A percentile compares a stretch with the other conserved stretches of the same genome.
phyloP scores from a whole-genome alignment of 1,140 invertebrate genomes.

The Lethrus apterus region DNA sequence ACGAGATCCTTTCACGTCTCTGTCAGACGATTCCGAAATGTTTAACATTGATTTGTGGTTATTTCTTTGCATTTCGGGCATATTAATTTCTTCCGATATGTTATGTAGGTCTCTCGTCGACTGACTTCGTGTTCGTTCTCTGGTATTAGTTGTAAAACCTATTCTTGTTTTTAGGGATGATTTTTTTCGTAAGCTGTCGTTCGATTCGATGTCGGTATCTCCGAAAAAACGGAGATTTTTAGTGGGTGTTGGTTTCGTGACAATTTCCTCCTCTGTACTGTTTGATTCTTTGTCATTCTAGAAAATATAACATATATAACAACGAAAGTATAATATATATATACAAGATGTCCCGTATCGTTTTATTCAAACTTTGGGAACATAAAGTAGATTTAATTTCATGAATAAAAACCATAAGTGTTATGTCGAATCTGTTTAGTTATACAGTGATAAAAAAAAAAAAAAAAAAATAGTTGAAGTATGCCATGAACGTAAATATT shows the following conservation, averaged over 20 bases:
- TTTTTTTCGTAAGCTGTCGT: slow-evolving; percentile 43
- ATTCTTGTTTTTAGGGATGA: slow-evolving; percentile 32
- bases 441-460: too few species aligned
- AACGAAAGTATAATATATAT: neutral
- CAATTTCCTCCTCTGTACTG: slow-evolving; percentile 36
- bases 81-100: slow-evolving; percentile 48
- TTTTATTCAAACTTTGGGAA: too few species aligned
- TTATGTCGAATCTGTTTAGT: too few species aligned
- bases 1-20: slow-evolving; percentile 23
- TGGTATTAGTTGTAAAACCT: slow-evolving; percentile 17
- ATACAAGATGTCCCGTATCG: too few species aligned
- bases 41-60: slow-evolving; percentile 34
- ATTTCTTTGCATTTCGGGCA: slow-evolving; percentile 32
- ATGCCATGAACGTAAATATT: too few species aligned
- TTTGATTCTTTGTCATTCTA: slow-evolving; percentile 32
- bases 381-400: too few species aligned
- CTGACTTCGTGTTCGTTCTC: slow-evolving; percentile 21
- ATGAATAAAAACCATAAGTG: too few species aligned
- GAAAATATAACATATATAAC: slow-evolving; percentile 3
- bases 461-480: too few species aligned
- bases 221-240: slow-evolving; percentile 74
- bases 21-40: slow-evolving; percentile 30
- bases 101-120: slow-evolving; percentile 50
- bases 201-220: slow-evolving; percentile 68
- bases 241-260: slow-evolving; percentile 42